Conservation (phyloP, 1,140 invertebrate species). For the Papilio aristodemus region DNA sequence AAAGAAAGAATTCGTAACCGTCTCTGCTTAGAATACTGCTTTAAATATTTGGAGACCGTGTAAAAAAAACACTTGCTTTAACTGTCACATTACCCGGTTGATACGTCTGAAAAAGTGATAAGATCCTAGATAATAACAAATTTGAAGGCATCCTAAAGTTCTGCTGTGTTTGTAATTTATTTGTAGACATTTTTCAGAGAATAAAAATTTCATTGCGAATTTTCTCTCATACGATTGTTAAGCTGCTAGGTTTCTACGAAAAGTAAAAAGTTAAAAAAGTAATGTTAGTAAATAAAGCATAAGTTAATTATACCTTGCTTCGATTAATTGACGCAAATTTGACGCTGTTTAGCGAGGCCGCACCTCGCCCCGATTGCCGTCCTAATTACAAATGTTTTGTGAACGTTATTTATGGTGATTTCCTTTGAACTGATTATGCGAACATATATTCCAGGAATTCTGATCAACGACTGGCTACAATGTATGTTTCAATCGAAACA, state of each 20-base stretch:
- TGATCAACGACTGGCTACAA: neutral
- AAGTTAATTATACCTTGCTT: neutral
- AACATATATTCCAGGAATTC: neutral
- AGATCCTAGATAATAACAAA: too few species aligned
- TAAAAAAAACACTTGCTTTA: too few species aligned
- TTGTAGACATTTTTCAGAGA: too few species aligned
- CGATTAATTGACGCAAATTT: conserved; percentile 8
- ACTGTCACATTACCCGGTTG: too few species aligned
- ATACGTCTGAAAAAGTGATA: too few species aligned
- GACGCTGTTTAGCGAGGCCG: conserved; percentile 11
- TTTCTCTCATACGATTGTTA: neutral
- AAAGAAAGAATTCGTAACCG: too few species aligned
- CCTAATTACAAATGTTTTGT: conserved; percentile 30
- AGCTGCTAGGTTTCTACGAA: neutral
- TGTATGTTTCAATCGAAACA: neutral
- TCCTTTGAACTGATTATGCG: neutral
- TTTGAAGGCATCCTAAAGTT: too few species aligned
- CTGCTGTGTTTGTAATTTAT: too few species aligned
- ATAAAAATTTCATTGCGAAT: too few species aligned
- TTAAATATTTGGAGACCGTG: too few species aligned
- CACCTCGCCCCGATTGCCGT: conserved; percentile 14
- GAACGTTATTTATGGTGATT: neutral
- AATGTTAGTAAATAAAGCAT: neutral
- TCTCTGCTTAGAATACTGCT: too few species aligned
- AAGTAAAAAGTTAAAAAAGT: neutral